Conservation (phyloP, 2,888 invertebrate species). For the Epistrophe grossulariae region DNA sequence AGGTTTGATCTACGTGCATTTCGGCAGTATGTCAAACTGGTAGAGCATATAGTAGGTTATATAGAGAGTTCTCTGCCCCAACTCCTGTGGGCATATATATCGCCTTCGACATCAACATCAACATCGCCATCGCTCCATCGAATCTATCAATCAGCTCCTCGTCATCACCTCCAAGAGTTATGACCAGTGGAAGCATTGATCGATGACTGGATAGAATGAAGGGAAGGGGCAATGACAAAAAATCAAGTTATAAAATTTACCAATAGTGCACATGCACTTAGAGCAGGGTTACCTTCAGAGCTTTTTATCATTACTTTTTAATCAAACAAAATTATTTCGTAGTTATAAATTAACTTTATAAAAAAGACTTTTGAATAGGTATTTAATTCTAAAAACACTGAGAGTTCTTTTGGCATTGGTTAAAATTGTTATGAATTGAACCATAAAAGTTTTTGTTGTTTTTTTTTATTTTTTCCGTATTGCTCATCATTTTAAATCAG, state of each 20-base stretch:
- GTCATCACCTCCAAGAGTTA: constrained; percentile 66
- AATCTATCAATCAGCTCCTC: constrained; percentile 68
- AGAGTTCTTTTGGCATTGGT: too few species aligned
- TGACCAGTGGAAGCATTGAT: constrained; percentile 69
- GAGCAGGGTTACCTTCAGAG: constrained; percentile 20
- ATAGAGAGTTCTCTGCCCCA: constrained; percentile 5
- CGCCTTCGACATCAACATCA: constrained; percentile 48
- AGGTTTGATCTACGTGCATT: constrained; percentile 66
- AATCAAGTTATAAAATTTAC: constrained; percentile 19
- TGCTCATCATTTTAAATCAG: too few species aligned
- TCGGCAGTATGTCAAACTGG: constrained; percentile 56
- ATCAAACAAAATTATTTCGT: neutral
- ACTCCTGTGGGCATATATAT: constrained; percentile 46
- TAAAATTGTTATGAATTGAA: too few species aligned
- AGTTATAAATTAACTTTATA: too few species aligned
- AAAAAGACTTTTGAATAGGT: too few species aligned
- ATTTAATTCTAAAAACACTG: too few species aligned
- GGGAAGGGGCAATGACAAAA: constrained; percentile 20
- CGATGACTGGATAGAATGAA: constrained; percentile 31
- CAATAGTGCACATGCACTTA: constrained; percentile 31
- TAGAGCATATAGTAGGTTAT: neutral
- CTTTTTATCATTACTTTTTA: neutral
- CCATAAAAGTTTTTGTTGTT: too few species aligned
- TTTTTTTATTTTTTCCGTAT: too few species aligned
- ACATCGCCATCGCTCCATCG: constrained; percentile 56